A percentile compares a stretch with the other conserved stretches of the same genome.
phyloP scores from a whole-genome alignment of 2,113 vertebrate species.

The Pseudopodoces humilis region DNA sequence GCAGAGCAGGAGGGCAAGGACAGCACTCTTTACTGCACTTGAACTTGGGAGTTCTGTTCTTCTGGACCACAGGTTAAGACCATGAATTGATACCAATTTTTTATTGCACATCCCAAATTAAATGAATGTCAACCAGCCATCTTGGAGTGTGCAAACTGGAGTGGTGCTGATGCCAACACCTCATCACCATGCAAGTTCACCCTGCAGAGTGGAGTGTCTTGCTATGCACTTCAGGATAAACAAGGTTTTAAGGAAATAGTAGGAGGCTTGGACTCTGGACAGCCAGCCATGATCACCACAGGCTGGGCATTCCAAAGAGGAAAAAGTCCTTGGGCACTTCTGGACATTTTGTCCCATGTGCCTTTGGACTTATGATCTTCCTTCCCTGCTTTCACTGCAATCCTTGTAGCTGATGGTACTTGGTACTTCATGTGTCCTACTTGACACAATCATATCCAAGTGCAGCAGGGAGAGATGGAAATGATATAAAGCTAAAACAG shows the following conservation, averaged over 20 bases:
- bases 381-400: neutral
- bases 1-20: neutral
- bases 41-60: neutral
- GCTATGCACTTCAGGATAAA: neutral
- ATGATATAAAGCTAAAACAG: neutral
- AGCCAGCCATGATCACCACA: neutral
- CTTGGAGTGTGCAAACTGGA: neutral
- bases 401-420: neutral
- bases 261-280: neutral
- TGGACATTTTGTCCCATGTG: neutral
- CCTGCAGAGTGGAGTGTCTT: neutral
- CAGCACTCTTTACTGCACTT: neutral
- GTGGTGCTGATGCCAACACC: neutral
- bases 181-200: neutral
- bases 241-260: neutral
- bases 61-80: neutral
- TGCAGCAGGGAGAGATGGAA: neutral
- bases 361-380: neutral
- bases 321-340: neutral
- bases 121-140: neutral
- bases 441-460: neutral
- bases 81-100: neutral
- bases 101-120: neutral
- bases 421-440: accelerated
- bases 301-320: neutral